Conservation (phyloP, 2,888 invertebrate species). For the Ceraclea dissimilis region DNA sequence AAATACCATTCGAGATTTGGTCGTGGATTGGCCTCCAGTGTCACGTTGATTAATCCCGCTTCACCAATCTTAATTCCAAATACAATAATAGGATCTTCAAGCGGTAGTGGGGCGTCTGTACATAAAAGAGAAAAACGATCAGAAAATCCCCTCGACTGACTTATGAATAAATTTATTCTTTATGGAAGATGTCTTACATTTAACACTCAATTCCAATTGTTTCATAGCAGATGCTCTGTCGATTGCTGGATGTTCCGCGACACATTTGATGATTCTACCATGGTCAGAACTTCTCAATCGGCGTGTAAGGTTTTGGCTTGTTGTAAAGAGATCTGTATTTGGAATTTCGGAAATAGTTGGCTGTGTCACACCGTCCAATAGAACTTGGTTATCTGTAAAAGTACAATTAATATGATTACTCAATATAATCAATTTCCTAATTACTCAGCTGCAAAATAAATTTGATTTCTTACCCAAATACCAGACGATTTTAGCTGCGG, state of each 20-base stretch:
- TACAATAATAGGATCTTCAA: slow-evolving; percentile 52
- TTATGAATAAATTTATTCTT: too few relatives aligned
- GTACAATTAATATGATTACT: slow-evolving; percentile 9
- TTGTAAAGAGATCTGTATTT: slow-evolving; percentile 52
- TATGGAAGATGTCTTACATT: slow-evolving; percentile 4
- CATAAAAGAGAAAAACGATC: slow-evolving; percentile 8
- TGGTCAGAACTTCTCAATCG: slow-evolving; percentile 57
- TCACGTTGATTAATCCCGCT: slow-evolving; percentile 65
- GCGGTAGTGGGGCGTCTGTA: slow-evolving; percentile 58
- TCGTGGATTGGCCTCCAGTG: slow-evolving; percentile 62
- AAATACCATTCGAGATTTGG: slow-evolving; percentile 61
- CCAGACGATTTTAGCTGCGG: slow-evolving; percentile 71
- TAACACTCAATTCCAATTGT: slow-evolving; percentile 49
- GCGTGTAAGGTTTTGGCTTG: slow-evolving; percentile 58
- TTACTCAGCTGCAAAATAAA: too few relatives aligned
- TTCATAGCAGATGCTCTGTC: slow-evolving; percentile 14
- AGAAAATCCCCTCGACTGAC: too few relatives aligned
- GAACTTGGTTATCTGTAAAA: slow-evolving; percentile 52
- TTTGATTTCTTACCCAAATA: slow-evolving; percentile 57
- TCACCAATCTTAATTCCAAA: slow-evolving; percentile 68
- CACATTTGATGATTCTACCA: slow-evolving; percentile 56
- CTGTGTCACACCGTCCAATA: slow-evolving; percentile 51
- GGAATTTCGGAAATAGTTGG: slow-evolving; percentile 46
- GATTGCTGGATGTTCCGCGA: slow-evolving; percentile 59
- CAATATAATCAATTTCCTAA: slow-evolving; percentile 4